These are phyloP conservation scores for Cataglyphis livida DNA, from an alignment of 2,888 invertebrate genomes.

Conservation along the genomic window DNA sequence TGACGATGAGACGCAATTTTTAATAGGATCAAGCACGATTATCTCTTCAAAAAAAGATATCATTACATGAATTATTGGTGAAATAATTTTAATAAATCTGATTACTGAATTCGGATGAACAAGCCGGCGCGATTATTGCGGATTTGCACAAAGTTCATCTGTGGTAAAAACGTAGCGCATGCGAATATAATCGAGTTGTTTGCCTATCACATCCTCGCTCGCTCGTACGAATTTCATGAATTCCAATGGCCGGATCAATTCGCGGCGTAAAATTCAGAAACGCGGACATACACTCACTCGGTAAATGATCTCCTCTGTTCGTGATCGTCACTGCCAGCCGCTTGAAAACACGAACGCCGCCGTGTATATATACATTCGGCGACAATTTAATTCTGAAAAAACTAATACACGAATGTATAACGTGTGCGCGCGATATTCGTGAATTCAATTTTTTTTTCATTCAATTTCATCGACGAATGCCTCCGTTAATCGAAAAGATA, in stretches of 20 bases:
- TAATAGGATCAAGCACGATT: neutral
- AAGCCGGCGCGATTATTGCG: slow-evolving; percentile 31
- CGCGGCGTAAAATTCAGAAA: slow-evolving; percentile 61
- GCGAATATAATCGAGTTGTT: slow-evolving; percentile 56
- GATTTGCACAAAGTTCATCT: slow-evolving; percentile 37
- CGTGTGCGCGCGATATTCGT: neutral
- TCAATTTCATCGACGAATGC: neutral
- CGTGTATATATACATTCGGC: slow-evolving; percentile 3
- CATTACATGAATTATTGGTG: slow-evolving; percentile 9
- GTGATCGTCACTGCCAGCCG: slow-evolving; percentile 37
- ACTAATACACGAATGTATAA: slow-evolving; percentile 31
- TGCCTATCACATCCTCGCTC: slow-evolving; percentile 41
- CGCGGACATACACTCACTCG: slow-evolving; percentile 24
- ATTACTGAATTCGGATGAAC: neutral
- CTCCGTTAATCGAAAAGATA: neutral
- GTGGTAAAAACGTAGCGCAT: slow-evolving; percentile 23
- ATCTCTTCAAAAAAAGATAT: slow-evolving; percentile 1
- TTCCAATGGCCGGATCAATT: slow-evolving; percentile 58
- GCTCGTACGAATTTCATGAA: slow-evolving; percentile 58
- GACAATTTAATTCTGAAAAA: slow-evolving; percentile 41
- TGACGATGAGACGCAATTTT: slow-evolving; percentile 13
- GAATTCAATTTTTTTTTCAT: neutral
- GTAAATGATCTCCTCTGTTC: slow-evolving; percentile 58
- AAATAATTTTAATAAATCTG: slow-evolving; percentile 27
- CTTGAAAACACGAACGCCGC: slow-evolving; percentile 6